These are phyloP conservation scores for Oreochromis mossambicus DNA, from an alignment of 2,797 vertebrate genomes.

Conservation along the genomic window DNA sequence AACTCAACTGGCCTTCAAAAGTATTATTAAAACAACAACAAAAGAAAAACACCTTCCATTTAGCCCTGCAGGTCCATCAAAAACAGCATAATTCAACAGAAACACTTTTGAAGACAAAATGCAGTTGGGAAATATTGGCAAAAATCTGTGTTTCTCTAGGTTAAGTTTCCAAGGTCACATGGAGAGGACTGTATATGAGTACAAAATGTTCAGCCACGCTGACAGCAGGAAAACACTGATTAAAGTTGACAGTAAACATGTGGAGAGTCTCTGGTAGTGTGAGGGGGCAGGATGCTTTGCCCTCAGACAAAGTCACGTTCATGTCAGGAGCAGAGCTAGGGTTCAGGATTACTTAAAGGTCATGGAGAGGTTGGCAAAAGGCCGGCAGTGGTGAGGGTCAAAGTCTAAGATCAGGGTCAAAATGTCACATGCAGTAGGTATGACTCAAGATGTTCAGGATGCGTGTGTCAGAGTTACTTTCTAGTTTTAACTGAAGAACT, in stretches of 20 bases:
- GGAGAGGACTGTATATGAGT: neutral
- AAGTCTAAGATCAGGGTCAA: neutral
- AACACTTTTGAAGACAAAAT: neutral
- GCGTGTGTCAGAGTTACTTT: neutral
- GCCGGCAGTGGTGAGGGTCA: neutral
- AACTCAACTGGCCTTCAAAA: neutral
- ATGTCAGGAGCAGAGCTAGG: neutral
- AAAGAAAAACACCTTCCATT: rapidly evolving
- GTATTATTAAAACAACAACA: too few species aligned
- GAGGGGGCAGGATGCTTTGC: neutral
- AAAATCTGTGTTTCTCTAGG: neutral
- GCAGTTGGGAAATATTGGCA: neutral
- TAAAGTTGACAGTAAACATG: neutral
- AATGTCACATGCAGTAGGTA: neutral
- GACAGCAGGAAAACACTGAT: neutral
- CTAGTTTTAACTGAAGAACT: neutral
- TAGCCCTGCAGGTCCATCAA: neutral
- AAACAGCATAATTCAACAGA: neutral
- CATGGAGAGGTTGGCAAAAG: neutral
- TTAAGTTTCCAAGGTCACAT: too few species aligned
- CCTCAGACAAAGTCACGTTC: neutral
- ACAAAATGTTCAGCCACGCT: neutral
- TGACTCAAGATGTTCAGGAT: neutral
- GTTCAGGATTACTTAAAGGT: neutral
- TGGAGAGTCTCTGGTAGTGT: neutral